These are phyloP conservation scores for Papilio polytes DNA, from an alignment of 1,140 invertebrate species.

Conservation along the genomic window DNA sequence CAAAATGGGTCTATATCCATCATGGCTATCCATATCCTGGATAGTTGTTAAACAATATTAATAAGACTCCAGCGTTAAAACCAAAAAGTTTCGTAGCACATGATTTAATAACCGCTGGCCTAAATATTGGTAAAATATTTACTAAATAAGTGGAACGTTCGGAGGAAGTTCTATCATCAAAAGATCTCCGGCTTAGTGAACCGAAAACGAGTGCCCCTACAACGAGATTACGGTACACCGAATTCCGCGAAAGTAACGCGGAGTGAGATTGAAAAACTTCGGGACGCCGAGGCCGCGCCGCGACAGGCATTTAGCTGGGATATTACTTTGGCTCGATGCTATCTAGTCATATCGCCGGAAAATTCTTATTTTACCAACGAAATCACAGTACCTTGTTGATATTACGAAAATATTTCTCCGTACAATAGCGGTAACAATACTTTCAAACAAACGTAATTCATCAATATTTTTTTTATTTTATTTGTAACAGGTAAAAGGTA, in stretches of 20 bases:
- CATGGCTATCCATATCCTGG: too few relatives aligned
- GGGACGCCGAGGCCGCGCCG: slow-evolving; percentile 8
- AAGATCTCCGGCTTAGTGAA: slow-evolving; percentile 24
- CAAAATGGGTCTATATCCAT: too few relatives aligned
- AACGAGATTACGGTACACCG: slow-evolving; percentile 26
- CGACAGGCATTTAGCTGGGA: slow-evolving; percentile 28
- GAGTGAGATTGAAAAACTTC: slow-evolving; percentile 27
- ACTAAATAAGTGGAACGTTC: slow-evolving; percentile 25
- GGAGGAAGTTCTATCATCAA: slow-evolving; percentile 29
- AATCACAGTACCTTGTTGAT: slow-evolving; percentile 7
- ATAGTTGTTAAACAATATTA: background rate
- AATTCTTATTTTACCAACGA: slow-evolving; percentile 18
- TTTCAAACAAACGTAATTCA: background rate
- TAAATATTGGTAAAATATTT: slow-evolving; percentile 15
- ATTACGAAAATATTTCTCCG: background rate
- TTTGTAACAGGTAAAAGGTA: background rate
- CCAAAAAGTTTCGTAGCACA: background rate
- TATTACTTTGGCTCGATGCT: slow-evolving; percentile 29
- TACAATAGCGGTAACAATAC: background rate
- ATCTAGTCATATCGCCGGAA: slow-evolving; percentile 26
- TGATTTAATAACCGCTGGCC: slow-evolving; percentile 14
- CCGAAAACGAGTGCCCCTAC: slow-evolving; percentile 27
- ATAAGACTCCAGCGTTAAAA: background rate
- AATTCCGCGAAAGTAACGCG: slow-evolving; percentile 21
- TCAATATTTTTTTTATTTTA: background rate